Base-by-base conservation (phyloP, 1,140 invertebrate genomes). In the Eriosoma lanigerum region DNA sequence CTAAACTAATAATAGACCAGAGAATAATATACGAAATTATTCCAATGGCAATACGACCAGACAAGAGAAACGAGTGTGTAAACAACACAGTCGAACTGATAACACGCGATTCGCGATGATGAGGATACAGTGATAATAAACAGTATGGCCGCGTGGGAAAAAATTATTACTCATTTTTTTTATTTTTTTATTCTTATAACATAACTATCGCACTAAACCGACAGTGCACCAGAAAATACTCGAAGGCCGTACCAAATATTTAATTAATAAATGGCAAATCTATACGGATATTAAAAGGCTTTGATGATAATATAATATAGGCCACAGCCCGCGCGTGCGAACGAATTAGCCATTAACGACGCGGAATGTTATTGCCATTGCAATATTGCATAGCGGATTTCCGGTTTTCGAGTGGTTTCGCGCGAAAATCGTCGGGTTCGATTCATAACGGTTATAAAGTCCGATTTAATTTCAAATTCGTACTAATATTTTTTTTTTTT, bases 401-500 rank as follows among this genome's bases (percentile, higher is more conserved):
- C 64, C 38, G 64, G 64, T 68, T 68, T 68, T 68, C 21, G 13
- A 38, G 5, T 13, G 10, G 46, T 68, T 68, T 68, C 21, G 13
- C 3, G 5, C 6, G 10, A 46, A 46, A 46, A 46, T 21, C 13
- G 64, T 38, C 38, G 2, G 38, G 6, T 64, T 21, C 38, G 13
- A 5, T 46, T 68, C 24, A 68, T 68, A 68, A 68, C 64, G 64
- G 64, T 68, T 68, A 38, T 4, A n/a, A n/a, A n/a, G n/a, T n/a
- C n/a, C n/a, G n/a, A n/a, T n/a, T n/a, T n/a, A n/a, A n/a, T n/a
- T n/a, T n/a, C n/a, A n/a, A n/a, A n/a, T n/a, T n/a, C n/a, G n/a
- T n/a, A n/a, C n/a, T n/a, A n/a, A n/a, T n/a, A 58, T 26, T 58
- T 58, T 56, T 56, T 56, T 56, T 56, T 58, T 58, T 0, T 8